phyloP scores from a whole-genome alignment of 2,888 invertebrate genomes.

The Ligdia adustata region DNA sequence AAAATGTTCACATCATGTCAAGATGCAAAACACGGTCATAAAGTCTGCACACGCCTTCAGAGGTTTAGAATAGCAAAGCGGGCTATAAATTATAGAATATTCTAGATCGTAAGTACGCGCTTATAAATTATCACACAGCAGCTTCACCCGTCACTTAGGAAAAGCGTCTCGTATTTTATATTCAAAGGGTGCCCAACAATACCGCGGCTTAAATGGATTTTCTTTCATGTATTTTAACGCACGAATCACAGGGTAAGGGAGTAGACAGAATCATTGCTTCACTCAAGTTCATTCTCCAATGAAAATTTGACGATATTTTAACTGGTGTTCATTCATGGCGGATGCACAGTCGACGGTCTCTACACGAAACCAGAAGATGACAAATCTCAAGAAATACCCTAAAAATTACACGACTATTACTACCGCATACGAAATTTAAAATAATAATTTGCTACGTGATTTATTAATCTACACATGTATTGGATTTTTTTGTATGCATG shows the following conservation, averaged over 20 bases:
- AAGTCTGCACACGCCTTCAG: conserved; percentile 5
- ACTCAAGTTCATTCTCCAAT: too few relatives aligned
- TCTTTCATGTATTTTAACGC: conserved; percentile 43
- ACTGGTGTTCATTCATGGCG: too few relatives aligned
- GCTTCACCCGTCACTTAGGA: conserved; percentile 33
- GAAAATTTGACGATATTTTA: too few relatives aligned
- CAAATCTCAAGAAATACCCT: too few relatives aligned
- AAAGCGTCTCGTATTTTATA: conserved; percentile 43
- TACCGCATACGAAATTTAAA: too few relatives aligned
- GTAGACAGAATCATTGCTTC: conserved; percentile 4
- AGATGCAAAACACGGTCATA: not conserved
- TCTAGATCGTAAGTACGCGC: conserved; percentile 32
- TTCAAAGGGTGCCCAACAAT: conserved; percentile 46
- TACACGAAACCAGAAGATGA: too few relatives aligned
- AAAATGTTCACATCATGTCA: conserved; percentile 12
- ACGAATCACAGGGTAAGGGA: conserved; percentile 26
- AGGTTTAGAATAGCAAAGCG: conserved; percentile 16
- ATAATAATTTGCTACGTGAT: too few relatives aligned
- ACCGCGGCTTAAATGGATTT: conserved; percentile 44
- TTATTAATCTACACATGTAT: too few relatives aligned
- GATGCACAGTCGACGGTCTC: too few relatives aligned
- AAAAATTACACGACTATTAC: too few relatives aligned
- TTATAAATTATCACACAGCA: conserved; percentile 37
- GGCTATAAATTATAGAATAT: conserved; percentile 29
- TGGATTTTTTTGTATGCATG: too few relatives aligned